Evolutionary conservation across 2,113 vertebrate species (phyloP).

Genomic region (Scortum barcoo): DNA sequence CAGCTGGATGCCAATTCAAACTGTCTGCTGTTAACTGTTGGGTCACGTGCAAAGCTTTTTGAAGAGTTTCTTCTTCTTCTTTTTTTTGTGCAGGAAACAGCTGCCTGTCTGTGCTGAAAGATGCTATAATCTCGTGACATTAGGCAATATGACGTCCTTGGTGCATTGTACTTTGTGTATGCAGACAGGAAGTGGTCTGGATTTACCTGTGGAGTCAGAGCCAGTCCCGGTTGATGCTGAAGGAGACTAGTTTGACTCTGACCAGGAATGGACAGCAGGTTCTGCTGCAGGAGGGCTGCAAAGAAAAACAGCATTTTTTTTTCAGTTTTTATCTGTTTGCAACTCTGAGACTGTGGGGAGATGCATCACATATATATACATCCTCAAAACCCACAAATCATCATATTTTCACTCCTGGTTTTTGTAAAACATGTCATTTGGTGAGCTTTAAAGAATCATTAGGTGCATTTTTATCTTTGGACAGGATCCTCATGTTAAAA

Average conservation of each 20-base stretch:
- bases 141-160: background rate
- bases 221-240: conserved; percentile 92
- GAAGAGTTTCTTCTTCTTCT: too few species aligned
- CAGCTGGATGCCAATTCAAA: background rate
- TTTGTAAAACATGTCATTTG: background rate
- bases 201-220: conserved; percentile 93
- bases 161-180: background rate
- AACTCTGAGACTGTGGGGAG: background rate
- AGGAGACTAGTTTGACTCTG: conserved; percentile 91
- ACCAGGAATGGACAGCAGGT: conserved; percentile 89
- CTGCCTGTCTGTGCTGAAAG: too few species aligned
- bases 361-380: background rate
- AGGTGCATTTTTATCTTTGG: background rate
- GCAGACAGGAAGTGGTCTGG: background rate
- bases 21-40: too few species aligned
- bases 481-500: background rate
- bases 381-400: background rate
- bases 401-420: background rate
- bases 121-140: background rate
- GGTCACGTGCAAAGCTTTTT: too few species aligned
- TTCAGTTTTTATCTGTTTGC: background rate
- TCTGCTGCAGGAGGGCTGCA: conserved; percentile 91
- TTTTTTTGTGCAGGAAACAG: too few species aligned
- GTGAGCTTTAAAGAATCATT: background rate
- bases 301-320: background rate